Base-by-base conservation (phyloP, 2,113 vertebrate species). In the Caloenas nicobarica region DNA sequence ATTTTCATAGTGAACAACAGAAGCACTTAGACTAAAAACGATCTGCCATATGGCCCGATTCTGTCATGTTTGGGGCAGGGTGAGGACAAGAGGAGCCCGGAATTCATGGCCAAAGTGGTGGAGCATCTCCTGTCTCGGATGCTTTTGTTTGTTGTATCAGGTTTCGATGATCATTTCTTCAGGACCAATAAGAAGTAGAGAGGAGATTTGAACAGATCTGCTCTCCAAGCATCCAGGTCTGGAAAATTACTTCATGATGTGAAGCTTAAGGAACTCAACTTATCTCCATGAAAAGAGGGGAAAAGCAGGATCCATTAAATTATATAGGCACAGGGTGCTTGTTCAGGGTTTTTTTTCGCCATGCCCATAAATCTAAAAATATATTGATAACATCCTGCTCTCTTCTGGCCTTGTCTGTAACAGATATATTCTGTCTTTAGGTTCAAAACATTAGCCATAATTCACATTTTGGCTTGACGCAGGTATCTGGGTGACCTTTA, bases 401-500 rank as follows among this genome's bases (percentile, higher is more conserved):
- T 81, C 53, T 57, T 81, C 79, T 88, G 62, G 72, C 79, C 54
- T 81, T 90, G 36, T 58, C 79, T 76, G 88, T 44, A 77, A 83
- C 23, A 65, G 89, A 77, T 84, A 17, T 10, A 54, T 54, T 82
- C 71, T 53, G 40, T 73, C 62, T 88, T 82, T 44, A 40, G 25
- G 36, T 70, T 82, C 3, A 1, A 86, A 95, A 62, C 88, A 77
- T 33, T 80, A 53, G 24, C 54, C 40, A 82, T 93, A 62, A 65
- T 70, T 96, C 68, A 70, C n/a, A n/a, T 93, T 94, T 91, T 94
- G 92, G 33, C 26, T 82, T 80, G 79, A 68, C 36, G 31, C 48
- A 76, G 79, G 11, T 80, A 82, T 40, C 82, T 77, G 54, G 7
- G 23, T 94, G 96, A 95, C 95, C 94, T 97, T 97, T 93, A 93